These are phyloP conservation scores for Apodemia mormo DNA, from an alignment of 2,888 invertebrate genomes.

Conservation along the genomic window DNA sequence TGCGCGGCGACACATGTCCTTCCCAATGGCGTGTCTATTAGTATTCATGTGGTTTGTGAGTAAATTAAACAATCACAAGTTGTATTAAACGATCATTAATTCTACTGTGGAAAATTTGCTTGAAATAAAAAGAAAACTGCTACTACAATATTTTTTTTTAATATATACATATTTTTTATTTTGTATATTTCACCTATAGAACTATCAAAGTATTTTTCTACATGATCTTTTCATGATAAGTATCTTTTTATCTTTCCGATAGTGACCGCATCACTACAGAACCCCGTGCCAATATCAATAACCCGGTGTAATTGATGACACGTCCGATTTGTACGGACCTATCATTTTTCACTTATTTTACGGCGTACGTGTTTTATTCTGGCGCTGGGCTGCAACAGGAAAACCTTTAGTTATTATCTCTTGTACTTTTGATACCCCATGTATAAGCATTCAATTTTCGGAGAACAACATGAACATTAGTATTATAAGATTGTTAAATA, in stretches of 20 bases:
- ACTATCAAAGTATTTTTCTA: background rate
- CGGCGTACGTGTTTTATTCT: slow-evolving; percentile 56
- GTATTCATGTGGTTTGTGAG: too few species aligned
- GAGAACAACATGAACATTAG: background rate
- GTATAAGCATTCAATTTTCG: background rate
- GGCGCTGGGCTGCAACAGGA: slow-evolving; percentile 39
- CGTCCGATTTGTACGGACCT: slow-evolving; percentile 72
- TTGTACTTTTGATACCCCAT: background rate
- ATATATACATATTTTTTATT: too few species aligned
- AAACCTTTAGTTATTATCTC: slow-evolving; percentile 15
- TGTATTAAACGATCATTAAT: too few species aligned
- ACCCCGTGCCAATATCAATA: slow-evolving; percentile 70
- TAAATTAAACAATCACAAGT: too few species aligned
- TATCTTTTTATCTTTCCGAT: slow-evolving; percentile 20
- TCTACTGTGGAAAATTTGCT: too few species aligned
- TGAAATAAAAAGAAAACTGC: too few species aligned
- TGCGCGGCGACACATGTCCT: too few species aligned
- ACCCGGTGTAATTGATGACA: slow-evolving; percentile 72
- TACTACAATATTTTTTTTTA: too few species aligned
- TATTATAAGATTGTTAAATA: too few species aligned
- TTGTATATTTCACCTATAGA: background rate
- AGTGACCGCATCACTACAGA: slow-evolving; percentile 34
- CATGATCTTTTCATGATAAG: background rate
- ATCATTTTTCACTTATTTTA: slow-evolving; percentile 72
- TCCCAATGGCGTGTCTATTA: too few species aligned